Percentiles rank a stretch among this genome's conserved stretches.
phyloP scores from a whole-genome alignment of 2,113 vertebrate genomes.

The Vanacampus margaritifer region DNA sequence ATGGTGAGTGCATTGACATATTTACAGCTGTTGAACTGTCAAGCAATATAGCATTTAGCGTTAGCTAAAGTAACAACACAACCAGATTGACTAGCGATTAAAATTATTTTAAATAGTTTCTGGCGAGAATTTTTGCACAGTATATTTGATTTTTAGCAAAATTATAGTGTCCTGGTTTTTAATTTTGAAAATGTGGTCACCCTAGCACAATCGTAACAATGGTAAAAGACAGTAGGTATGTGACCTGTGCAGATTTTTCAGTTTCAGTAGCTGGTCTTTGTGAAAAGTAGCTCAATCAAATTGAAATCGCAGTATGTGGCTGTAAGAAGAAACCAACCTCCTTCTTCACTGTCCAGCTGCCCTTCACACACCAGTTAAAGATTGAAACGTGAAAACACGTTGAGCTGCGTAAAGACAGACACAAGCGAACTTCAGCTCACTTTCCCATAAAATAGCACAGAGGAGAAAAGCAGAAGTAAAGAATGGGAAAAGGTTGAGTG shows the following conservation, averaged over 20 bases:
- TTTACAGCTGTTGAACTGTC: too few species aligned
- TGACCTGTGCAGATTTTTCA: not conserved
- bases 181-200: too few species aligned
- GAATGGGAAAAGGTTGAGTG: conserved; percentile 47
- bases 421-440: conserved; percentile 15
- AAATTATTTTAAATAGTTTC: too few species aligned
- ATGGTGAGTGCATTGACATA: too few species aligned
- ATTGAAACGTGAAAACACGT: conserved; percentile 19
- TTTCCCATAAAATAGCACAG: conserved; percentile 37
- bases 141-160: too few species aligned
- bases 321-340: not conserved
- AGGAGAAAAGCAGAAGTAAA: conserved; percentile 45
- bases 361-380: conserved; percentile 12
- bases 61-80: too few species aligned
- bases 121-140: too few species aligned
- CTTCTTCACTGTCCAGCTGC: not conserved
- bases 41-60: too few species aligned
- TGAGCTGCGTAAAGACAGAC: not conserved
- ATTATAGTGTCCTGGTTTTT: too few species aligned
- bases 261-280: not conserved
- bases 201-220: too few species aligned
- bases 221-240: too few species aligned
- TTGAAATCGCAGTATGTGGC: not conserved
- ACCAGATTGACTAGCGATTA: too few species aligned
- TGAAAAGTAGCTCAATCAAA: not conserved